Evolutionary conservation across 1,140 invertebrate genomes (phyloP).

Genomic region (Trachelipus rathkii): DNA sequence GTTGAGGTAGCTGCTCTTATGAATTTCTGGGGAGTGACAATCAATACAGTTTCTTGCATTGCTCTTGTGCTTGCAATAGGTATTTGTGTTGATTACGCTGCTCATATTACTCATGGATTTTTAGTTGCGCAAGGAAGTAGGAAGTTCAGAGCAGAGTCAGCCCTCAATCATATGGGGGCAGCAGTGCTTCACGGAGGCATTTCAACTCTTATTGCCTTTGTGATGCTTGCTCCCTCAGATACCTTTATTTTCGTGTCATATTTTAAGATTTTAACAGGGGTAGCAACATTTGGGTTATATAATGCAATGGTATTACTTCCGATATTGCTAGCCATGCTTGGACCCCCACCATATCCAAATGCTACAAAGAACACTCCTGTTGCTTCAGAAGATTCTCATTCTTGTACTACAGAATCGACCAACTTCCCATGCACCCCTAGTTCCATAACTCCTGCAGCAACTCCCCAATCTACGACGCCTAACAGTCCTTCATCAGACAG

Average conservation of each 20-base stretch:
- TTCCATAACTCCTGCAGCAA: not conserved
- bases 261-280: slow-evolving; percentile 61
- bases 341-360: slow-evolving; percentile 50
- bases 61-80: slow-evolving; percentile 55
- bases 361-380: not conserved
- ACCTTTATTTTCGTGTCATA: slow-evolving; percentile 56
- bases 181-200: slow-evolving; percentile 57
- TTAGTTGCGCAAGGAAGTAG: slow-evolving; percentile 53
- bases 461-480: not conserved
- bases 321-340: slow-evolving; percentile 56
- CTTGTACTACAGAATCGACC: not conserved
- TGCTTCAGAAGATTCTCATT: not conserved
- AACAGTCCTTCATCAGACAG: not conserved
- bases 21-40: slow-evolving; percentile 57
- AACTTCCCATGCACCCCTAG: not conserved
- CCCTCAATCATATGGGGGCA: slow-evolving; percentile 53
- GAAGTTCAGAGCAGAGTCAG: slow-evolving; percentile 51
- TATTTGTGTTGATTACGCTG: slow-evolving; percentile 59
- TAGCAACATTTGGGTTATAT: slow-evolving; percentile 59
- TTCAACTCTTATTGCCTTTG: slow-evolving; percentile 57
- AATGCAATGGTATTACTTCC: slow-evolving; percentile 59
- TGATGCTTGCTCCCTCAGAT: slow-evolving; percentile 53
- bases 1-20: slow-evolving; percentile 58
- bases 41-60: slow-evolving; percentile 60
- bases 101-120: slow-evolving; percentile 58